Base-by-base conservation (phyloP, 2,888 invertebrate genomes). In the Cataglyphis altisquamis region DNA sequence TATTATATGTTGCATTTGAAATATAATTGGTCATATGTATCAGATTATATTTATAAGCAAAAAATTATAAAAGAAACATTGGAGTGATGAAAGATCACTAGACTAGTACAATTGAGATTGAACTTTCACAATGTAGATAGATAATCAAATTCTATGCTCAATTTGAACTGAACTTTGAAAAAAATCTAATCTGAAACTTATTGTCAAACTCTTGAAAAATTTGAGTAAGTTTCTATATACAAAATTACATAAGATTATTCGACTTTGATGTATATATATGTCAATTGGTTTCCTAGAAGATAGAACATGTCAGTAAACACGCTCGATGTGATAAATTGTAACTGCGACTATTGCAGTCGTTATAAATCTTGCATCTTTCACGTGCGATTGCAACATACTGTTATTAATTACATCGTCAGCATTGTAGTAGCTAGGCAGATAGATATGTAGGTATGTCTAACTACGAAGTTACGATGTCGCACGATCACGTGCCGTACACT, bases 351-450 rank as follows among this genome's bases (percentile, higher is more conserved):
- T 45, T 64, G 64, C 64, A 64, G 5, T 41, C 12, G 64, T 64
- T 66, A 66, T 66, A 45, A 66, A 66, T 66, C 41, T 66, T 15
- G 15, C 45, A 45, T 32, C 66, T 41, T 64, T 64, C 64, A n/a
- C 18, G 45, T 15, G 39, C 39, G 41, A 15, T 66, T 66, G 25
- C 66, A 66, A 66, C 66, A 66, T 66, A 66, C 15, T 66, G 66
- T 66, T 66, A 66, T 66, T 66, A 66, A 66, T 41, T 66, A 25
- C 41, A 66, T 41, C 41, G 41, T 66, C 41, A 66, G 41, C 66
- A 18, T 18, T 25, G 41, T 45, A 45, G 12, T 41, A 64, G 64
- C 39, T 32, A 64, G 5, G n/a, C 10, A 64, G n/a, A 39, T 39
- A 64, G 21, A 57, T 57, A 57, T 57, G 6, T 52, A 52, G 52